Base-by-base conservation (phyloP, 2,113 vertebrate genomes). In the Xyliphius kryptos region DNA sequence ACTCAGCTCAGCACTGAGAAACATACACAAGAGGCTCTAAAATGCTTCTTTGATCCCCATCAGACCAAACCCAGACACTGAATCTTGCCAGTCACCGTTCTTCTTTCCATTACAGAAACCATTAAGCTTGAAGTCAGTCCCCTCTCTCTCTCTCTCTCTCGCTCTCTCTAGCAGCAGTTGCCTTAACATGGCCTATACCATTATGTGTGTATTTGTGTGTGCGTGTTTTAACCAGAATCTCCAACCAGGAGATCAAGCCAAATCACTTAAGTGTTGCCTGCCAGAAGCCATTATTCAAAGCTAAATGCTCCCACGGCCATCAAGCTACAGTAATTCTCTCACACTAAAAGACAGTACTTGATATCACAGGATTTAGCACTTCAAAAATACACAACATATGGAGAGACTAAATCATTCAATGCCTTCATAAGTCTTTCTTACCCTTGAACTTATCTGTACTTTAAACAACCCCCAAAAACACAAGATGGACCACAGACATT, bases 211-310 rank as follows among this genome's bases (percentile, higher is more conserved):
- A 56, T 68, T 66, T 58, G 26, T 32, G 67, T 65, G 61, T 63
- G 58, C 56, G 68, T 46, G 38, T 63, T 57, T 56, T 76, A 79
- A 78, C 61, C 52, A 78, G 65, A 49, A 71, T 74, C 52, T 77
- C 66, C 60, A 59, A 61, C 59, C 56, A 68, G 62, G 61, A 49
- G 16, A 62, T 19, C 38, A 61, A 70, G 72, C 75, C 72, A 76
- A 74, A 77, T 72, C 14, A 53, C 52, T 65, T 32, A 53, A 56
- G 53, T 61, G 74, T 55, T 50, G 19, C 63, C 53, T 74, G 52
- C 66, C 62, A 74, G 56, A 60, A 26, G 57, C 64, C 58, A 62
- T 71, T 70, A 70, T 71, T 72, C 52, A 68, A 53, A 37, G 22
- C 48, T 50, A 49, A 56, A 68, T 38, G 51, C 40, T 61, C 57